Evolutionary conservation across 2,113 vertebrate genomes (phyloP).

Genomic region (Oncorhynchus masou): DNA sequence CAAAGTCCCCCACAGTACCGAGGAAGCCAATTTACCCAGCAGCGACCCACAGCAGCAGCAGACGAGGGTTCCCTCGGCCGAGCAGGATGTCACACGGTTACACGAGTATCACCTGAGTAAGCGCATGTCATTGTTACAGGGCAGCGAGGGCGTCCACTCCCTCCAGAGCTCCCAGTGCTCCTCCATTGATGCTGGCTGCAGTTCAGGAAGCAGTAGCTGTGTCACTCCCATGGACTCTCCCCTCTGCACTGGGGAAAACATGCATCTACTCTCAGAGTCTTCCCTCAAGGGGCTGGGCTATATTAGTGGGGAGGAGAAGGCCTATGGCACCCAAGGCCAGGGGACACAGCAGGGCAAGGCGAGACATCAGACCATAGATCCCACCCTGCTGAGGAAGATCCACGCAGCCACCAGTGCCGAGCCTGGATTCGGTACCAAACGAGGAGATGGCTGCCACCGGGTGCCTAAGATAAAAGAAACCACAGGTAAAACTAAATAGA

Average conservation of each 20-base stretch:
- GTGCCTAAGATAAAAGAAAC: constrained; percentile 98
- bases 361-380: constrained; percentile 82
- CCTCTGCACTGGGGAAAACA: constrained; percentile 82
- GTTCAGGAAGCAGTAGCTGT: constrained; percentile 89
- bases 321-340: constrained; percentile 74
- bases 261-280: constrained; percentile 83
- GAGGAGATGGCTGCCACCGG: constrained; percentile 87
- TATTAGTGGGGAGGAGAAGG: constrained; percentile 81
- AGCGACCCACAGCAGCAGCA: constrained; percentile 79
- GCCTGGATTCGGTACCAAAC: constrained; percentile 79
- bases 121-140: constrained; percentile 92
- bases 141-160: constrained; percentile 88
- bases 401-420: constrained; percentile 86
- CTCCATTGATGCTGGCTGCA: constrained; percentile 92
- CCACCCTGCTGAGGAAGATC: constrained; percentile 83
- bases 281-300: constrained; percentile 80
- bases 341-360: constrained; percentile 82
- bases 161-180: constrained; percentile 95
- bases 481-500: constrained; percentile 90
- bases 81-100: constrained; percentile 78
- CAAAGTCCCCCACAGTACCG: constrained; percentile 76
- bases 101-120: constrained; percentile 92
- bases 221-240: constrained; percentile 91
- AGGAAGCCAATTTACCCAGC: constrained; percentile 66
- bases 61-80: constrained; percentile 75